Evolutionary conservation across 2,113 vertebrate species (phyloP).

Genomic region (Papio anubis): DNA sequence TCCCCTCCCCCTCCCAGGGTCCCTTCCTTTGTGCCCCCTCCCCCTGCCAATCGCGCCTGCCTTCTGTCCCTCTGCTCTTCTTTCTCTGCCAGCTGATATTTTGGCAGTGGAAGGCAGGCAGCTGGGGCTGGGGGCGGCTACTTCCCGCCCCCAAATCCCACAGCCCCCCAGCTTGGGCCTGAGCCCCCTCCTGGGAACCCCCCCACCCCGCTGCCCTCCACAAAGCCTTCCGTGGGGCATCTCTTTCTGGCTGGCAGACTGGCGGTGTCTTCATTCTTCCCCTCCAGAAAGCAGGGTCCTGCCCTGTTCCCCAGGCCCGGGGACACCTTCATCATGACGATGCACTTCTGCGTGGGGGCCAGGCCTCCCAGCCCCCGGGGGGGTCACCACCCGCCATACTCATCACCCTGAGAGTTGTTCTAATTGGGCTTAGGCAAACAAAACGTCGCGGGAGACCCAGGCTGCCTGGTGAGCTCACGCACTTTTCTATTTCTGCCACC

Average conservation of each 20-base stretch:
- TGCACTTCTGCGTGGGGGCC: conserved; percentile 54
- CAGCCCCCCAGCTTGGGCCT: background rate
- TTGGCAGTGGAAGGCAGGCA: conserved; percentile 47
- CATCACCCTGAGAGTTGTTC: conserved; percentile 16
- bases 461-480: conserved; percentile 56
- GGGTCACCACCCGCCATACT: background rate
- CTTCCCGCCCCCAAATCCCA: background rate
- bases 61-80: conserved; percentile 60
- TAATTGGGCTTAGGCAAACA: conserved; percentile 68
- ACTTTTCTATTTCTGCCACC: conserved; percentile 1
- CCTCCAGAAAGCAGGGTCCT: background rate
- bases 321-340: conserved; percentile 59
- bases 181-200: background rate
- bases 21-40: conserved; percentile 60
- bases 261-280: background rate
- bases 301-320: background rate
- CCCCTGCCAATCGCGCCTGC: conserved; percentile 52
- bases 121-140: conserved; percentile 62
- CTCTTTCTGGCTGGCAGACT: background rate
- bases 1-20: conserved; percentile 51
- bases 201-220: too few relatives aligned
- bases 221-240: background rate
- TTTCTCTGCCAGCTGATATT: conserved; percentile 68
- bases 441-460: conserved; percentile 23
- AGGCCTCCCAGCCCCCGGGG: background rate